These are phyloP conservation scores for Sphaeridia pumilis DNA, from an alignment of 2,888 invertebrate species.

Conservation along the genomic window DNA sequence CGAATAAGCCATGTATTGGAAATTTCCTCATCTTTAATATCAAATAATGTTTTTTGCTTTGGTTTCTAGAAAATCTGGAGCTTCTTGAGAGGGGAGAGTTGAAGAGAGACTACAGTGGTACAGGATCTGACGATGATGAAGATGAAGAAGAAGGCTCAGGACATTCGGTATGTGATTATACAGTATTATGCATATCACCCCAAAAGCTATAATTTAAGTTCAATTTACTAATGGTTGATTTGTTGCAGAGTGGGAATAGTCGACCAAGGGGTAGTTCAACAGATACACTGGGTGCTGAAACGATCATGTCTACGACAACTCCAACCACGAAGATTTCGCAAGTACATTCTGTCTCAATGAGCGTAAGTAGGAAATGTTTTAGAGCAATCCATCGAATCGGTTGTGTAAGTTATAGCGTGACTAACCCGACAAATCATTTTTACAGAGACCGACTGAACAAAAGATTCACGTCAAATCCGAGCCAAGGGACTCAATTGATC, in stretches of 20 bases:
- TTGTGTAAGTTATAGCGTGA: neutral
- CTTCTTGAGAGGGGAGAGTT: conserved; percentile 74
- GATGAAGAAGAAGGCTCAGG: conserved; percentile 44
- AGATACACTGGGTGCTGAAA: conserved; percentile 17
- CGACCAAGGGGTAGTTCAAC: conserved; percentile 30
- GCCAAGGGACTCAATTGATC: conserved; percentile 27
- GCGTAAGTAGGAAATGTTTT: conserved; percentile 18
- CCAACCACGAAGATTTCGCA: conserved; percentile 28
- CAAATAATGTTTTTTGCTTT: conserved; percentile 6
- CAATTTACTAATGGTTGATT: conserved; percentile 1
- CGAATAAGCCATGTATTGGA: neutral
- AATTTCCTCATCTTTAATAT: neutral
- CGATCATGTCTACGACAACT: conserved; percentile 15
- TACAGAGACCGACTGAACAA: conserved; percentile 29
- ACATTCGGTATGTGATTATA: too few species aligned
- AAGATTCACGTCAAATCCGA: conserved; percentile 29
- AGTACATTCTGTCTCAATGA: conserved; percentile 29
- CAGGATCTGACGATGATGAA: conserved; percentile 43
- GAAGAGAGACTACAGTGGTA: conserved; percentile 52
- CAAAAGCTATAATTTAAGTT: conserved; percentile 4
- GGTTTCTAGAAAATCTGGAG: conserved; percentile 58
- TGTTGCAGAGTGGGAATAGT: conserved; percentile 23
- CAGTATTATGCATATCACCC: too few species aligned
- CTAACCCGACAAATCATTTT: neutral
- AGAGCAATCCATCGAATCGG: neutral